phyloP scores from a whole-genome alignment of 2,113 vertebrate genomes.

The Telmatochromis sp. region DNA sequence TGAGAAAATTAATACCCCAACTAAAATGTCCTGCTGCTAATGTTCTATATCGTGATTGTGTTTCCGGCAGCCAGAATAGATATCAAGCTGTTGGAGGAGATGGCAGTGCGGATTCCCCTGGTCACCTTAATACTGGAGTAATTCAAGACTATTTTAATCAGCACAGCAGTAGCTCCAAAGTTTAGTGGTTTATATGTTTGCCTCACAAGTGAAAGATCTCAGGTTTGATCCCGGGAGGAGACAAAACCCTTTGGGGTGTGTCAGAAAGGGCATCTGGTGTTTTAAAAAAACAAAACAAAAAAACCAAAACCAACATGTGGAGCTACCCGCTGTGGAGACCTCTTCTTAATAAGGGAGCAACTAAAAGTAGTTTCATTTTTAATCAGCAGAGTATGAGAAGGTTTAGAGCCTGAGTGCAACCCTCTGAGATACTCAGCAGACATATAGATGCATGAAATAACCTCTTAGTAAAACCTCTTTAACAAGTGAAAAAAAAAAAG shows the following conservation, averaged over 20 bases:
- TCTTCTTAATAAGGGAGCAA: background rate
- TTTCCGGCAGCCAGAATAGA: background rate
- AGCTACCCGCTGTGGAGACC: background rate
- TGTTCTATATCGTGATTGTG: constrained; percentile 39
- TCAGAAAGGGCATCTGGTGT: background rate
- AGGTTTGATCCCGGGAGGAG: background rate
- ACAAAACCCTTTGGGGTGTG: background rate
- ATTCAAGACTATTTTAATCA: constrained; percentile 4
- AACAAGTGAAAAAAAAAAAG: background rate
- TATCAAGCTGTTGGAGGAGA: background rate
- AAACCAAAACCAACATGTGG: background rate
- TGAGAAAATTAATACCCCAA: constrained; percentile 49
- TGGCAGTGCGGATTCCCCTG: background rate
- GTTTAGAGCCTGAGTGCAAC: background rate
- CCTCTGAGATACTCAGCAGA: background rate
- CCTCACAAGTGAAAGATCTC: background rate
- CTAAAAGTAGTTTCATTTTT: background rate
- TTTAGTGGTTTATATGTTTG: background rate
- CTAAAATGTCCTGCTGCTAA: constrained; percentile 39
- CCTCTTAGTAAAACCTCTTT: background rate
- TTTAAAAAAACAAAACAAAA: background rate
- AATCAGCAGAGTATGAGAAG: background rate
- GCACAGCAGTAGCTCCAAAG: background rate
- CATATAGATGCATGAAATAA: background rate
- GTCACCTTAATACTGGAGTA: constrained; percentile 36